Evolutionary conservation across 2,888 invertebrate genomes (phyloP).

Genomic region (Villa cingulata): DNA sequence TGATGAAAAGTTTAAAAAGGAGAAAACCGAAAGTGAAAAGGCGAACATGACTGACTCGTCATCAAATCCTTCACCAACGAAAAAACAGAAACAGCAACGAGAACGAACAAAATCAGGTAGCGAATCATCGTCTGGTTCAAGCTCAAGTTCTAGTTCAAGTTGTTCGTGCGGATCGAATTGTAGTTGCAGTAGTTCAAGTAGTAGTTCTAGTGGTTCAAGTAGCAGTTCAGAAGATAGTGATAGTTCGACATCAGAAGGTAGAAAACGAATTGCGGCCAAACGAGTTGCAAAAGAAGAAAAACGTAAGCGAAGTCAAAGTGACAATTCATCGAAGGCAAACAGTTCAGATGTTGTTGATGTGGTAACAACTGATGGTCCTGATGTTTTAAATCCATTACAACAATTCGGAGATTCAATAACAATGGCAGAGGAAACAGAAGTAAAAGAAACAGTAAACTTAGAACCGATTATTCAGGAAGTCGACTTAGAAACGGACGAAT

Average conservation of each 20-base stretch:
- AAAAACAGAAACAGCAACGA: conserved; percentile 39
- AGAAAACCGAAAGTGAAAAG: conserved; percentile 2
- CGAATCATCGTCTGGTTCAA: conserved; percentile 57
- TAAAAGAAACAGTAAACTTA: conserved; percentile 26
- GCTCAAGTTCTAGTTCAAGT: conserved; percentile 62
- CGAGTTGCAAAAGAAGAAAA: conserved; percentile 37
- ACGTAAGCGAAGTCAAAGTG: conserved; percentile 29
- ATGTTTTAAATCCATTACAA: too few species aligned
- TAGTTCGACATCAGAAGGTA: conserved; percentile 34
- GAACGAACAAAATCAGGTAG: conserved; percentile 20
- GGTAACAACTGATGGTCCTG: conserved; percentile 37
- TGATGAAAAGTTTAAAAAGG: neutral
- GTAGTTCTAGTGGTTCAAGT: conserved; percentile 48
- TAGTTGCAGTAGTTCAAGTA: conserved; percentile 62
- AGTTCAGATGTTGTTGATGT: conserved; percentile 38
- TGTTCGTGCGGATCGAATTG: conserved; percentile 76
- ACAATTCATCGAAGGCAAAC: conserved; percentile 24
- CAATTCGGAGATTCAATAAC: too few species aligned
- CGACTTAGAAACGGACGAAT: conserved; percentile 72
- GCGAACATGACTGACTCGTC: neutral
- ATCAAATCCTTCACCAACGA: conserved; percentile 31
- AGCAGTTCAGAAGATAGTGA: conserved; percentile 45
- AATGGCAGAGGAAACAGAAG: too few species aligned
- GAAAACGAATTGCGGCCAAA: conserved; percentile 32
- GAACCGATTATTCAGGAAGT: conserved; percentile 61